These are phyloP conservation scores for Drosophila mimica DNA, from an alignment of 2,888 invertebrate genomes.

Conservation along the genomic window DNA sequence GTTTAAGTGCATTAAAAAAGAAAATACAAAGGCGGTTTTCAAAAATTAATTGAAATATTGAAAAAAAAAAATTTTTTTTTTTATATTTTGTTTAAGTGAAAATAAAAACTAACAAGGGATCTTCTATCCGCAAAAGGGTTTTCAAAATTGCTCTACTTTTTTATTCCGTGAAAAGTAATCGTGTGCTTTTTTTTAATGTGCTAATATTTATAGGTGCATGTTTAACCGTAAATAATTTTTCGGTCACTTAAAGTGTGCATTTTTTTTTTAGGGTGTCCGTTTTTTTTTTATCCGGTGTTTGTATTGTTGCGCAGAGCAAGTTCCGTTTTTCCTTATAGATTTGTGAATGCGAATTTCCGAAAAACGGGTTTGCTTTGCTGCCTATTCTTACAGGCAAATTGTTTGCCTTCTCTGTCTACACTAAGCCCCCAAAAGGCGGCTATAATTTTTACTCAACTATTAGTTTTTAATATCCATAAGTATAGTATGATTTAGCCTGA, in stretches of 20 bases:
- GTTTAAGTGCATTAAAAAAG: constrained; percentile 31
- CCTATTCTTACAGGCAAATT: constrained; percentile 7
- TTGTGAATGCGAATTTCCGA: constrained; percentile 1
- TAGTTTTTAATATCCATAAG: constrained; percentile 30
- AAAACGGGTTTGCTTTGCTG: constrained; percentile 10
- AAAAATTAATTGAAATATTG: not conserved
- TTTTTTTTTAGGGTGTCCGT: constrained; percentile 4
- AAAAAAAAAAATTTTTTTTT: not conserved
- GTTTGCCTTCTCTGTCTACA: constrained; percentile 11
- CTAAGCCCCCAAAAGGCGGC: constrained; percentile 25
- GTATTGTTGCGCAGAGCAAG: constrained; percentile 17
- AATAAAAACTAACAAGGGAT: not conserved
- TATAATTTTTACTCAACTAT: constrained; percentile 5
- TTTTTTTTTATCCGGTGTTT: constrained; percentile 27
- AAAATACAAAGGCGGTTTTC: constrained; percentile 13
- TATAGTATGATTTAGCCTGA: not conserved
- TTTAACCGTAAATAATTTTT: constrained; percentile 1
- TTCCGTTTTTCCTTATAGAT: constrained; percentile 10
- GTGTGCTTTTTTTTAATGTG: constrained; percentile 36
- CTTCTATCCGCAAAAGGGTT: not conserved
- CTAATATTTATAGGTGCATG: constrained; percentile 10
- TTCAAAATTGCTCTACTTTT: not conserved
- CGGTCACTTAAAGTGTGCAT: constrained; percentile 1
- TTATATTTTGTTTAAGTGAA: not conserved
- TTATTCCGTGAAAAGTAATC: not conserved